phyloP scores from a whole-genome alignment of 2,888 invertebrate species.

The Rosalia funebris region DNA sequence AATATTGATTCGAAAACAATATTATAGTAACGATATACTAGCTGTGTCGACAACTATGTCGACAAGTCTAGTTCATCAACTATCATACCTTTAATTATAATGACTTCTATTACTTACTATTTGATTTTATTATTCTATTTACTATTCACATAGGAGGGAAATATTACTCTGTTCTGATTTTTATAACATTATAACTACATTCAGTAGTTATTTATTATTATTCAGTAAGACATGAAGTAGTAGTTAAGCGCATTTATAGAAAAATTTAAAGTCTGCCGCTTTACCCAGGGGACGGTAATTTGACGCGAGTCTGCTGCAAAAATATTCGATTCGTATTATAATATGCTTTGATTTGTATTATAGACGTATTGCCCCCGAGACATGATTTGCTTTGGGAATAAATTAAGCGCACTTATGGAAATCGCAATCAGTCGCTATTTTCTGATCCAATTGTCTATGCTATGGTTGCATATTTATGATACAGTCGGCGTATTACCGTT shows the following conservation, averaged over 20 bases:
- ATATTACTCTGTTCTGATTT: slow-evolving; percentile 49
- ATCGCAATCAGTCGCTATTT: slow-evolving; percentile 54
- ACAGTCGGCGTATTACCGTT: slow-evolving; percentile 17
- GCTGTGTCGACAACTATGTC: no score
- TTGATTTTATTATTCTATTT: slow-evolving; percentile 49
- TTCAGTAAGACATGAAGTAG: slow-evolving; percentile 51
- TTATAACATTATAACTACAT: slow-evolving; percentile 48
- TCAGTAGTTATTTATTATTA: slow-evolving; percentile 41
- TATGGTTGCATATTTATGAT: slow-evolving; percentile 52
- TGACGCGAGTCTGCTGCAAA: slow-evolving; percentile 1
- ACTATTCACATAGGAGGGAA: slow-evolving; percentile 46
- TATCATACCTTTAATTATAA: slow-evolving; percentile 47
- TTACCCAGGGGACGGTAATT: slow-evolving; percentile 6
- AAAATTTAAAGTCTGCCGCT: slow-evolving; percentile 19
- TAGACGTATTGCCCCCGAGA: slow-evolving; percentile 43
- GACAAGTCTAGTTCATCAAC: no score
- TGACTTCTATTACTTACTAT: slow-evolving; percentile 52
- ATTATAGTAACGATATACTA: no score
- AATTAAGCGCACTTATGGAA: slow-evolving; percentile 55
- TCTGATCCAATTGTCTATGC: slow-evolving; percentile 49
- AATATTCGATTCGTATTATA: slow-evolving; percentile 29
- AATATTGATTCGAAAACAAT: no score
- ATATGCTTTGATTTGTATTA: slow-evolving; percentile 46
- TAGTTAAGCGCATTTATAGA: slow-evolving; percentile 45
- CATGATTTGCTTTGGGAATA: slow-evolving; percentile 52